Evolutionary conservation across 2,113 vertebrate genomes (phyloP).

Genomic region (Alosa alosa): DNA sequence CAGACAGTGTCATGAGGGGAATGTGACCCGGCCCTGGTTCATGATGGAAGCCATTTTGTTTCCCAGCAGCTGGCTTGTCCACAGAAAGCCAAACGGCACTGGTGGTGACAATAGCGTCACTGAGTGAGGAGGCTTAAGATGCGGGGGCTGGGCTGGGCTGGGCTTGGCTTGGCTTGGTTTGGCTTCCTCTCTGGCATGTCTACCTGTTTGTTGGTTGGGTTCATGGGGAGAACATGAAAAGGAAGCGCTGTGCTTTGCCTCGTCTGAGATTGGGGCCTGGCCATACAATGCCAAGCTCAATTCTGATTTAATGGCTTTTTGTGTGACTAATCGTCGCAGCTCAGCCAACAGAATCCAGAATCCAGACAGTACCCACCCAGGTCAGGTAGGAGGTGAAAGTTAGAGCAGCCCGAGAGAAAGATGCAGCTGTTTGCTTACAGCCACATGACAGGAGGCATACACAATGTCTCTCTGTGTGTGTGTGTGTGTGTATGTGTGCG

Average conservation of each 20-base stretch:
- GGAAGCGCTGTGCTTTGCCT: constrained; percentile 66
- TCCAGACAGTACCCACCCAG: constrained; percentile 55
- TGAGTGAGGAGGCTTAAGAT: constrained; percentile 65
- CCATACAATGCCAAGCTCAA: constrained; percentile 49
- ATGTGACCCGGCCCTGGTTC: neutral
- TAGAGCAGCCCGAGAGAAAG: constrained; percentile 24
- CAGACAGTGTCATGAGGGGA: constrained; percentile 40
- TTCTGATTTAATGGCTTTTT: constrained; percentile 49
- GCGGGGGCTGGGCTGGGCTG: constrained; percentile 38
- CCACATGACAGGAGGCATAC: constrained; percentile 44
- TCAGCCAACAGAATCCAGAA: constrained; percentile 51
- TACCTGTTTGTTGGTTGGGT: constrained; percentile 67
- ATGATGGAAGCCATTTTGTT: neutral
- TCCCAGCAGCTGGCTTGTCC: constrained; percentile 34
- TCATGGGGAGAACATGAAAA: constrained; percentile 66
- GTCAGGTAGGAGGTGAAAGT: constrained; percentile 42
- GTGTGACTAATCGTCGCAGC: constrained; percentile 54
- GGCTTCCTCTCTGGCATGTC: constrained; percentile 55
- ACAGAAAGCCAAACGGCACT: constrained; percentile 50
- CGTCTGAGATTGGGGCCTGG: constrained; percentile 56
- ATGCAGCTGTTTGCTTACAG: constrained; percentile 50
- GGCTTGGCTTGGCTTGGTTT: constrained; percentile 19
- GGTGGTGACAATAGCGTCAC: constrained; percentile 58
- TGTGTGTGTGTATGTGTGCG: constrained; percentile 16
- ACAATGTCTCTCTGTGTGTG: constrained; percentile 37